These are phyloP conservation scores for Ostrea denselamellosa DNA, from an alignment of 1,140 invertebrate species.

Conservation along the genomic window DNA sequence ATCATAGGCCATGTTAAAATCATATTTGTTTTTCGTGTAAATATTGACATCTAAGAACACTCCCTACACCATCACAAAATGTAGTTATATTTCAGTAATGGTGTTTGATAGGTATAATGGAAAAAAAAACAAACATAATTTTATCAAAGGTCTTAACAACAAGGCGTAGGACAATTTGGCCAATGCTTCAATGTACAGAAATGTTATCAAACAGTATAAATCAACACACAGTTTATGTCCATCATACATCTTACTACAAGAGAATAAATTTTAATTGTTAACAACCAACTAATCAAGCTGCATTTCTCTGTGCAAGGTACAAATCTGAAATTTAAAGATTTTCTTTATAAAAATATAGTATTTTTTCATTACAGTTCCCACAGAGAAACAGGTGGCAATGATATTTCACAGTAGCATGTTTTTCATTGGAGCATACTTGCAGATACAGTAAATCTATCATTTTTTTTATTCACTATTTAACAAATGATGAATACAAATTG, in stretches of 20 bases:
- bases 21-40: not conserved
- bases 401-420: not conserved
- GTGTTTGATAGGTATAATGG: not conserved
- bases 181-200: not conserved
- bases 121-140: not conserved
- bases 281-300: no score
- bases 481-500: no score
- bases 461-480: no score
- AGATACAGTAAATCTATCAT: not conserved
- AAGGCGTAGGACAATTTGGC: not conserved
- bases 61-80: not conserved
- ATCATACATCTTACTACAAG: no score
- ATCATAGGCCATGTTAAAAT: not conserved
- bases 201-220: not conserved
- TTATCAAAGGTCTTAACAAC: not conserved
- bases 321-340: no score
- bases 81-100: not conserved
- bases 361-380: not conserved
- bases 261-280: no score
- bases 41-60: no score
- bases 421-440: not conserved
- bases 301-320: no score
- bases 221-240: not conserved
- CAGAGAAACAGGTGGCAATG: not conserved
- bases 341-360: no score